Conservation (phyloP, 2,113 vertebrate genomes). For the Burhinus bistriatus region DNA sequence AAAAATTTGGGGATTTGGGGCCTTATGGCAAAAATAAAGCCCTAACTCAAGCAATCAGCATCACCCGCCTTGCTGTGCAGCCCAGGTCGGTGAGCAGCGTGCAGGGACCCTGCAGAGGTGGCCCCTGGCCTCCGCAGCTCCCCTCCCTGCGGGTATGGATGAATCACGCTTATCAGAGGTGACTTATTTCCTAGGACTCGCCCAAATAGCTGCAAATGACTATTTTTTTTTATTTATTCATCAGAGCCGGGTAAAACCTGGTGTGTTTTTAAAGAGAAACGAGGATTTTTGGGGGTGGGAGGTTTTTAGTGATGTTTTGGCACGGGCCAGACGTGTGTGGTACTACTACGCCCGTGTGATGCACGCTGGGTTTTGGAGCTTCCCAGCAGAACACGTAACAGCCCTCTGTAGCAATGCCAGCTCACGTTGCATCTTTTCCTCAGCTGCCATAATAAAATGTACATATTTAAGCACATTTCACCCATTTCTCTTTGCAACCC, state of each 20-base stretch:
- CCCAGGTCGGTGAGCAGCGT: not conserved
- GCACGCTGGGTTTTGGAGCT: not conserved
- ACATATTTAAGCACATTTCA: not conserved
- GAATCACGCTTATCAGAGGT: not conserved
- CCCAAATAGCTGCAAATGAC: not conserved
- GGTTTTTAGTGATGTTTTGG: not conserved
- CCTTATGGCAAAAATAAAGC: not conserved
- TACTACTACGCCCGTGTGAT: not conserved
- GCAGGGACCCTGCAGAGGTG: not conserved
- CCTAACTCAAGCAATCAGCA: not conserved
- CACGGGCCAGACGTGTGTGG: not conserved
- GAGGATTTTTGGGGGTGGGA: not conserved
- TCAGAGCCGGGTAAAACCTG: not conserved
- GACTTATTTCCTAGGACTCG: not conserved
- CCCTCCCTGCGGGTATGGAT: rapidly evolving
- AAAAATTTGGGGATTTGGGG: not conserved
- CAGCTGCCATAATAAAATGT: not conserved
- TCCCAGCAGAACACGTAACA: not conserved
- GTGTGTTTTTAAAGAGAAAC: not conserved
- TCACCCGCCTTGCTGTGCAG: not conserved
- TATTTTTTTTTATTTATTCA: not conserved
- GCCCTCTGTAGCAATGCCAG: not conserved
- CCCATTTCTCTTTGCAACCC: not conserved
- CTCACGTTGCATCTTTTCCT: not conserved
- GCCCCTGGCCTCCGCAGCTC: not conserved